phyloP scores from a whole-genome alignment of 2,888 invertebrate genomes.

The Drosophila sordidula region DNA sequence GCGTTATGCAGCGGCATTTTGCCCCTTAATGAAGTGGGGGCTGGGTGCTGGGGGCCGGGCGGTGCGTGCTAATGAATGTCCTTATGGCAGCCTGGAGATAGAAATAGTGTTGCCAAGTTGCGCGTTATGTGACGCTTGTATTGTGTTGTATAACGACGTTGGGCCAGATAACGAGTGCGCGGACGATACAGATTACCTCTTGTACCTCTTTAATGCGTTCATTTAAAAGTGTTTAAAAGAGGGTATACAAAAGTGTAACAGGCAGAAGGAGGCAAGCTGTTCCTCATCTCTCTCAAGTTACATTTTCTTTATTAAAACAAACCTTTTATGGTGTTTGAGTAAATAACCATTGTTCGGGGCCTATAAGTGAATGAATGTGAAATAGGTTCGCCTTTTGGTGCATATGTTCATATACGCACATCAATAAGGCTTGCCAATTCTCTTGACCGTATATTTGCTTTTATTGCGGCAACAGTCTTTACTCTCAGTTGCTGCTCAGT shows the following conservation, averaged over 20 bases:
- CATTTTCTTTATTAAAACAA: too few relatives aligned
- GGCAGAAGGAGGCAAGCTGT: neutral
- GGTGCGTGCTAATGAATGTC: slow-evolving; percentile 48
- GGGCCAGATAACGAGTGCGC: neutral
- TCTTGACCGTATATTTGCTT: too few relatives aligned
- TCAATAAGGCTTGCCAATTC: too few relatives aligned
- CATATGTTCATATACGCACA: too few relatives aligned
- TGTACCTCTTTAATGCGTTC: neutral
- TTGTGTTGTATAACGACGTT: neutral
- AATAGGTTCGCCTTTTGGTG: too few relatives aligned
- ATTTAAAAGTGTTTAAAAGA: neutral
- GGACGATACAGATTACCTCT: neutral
- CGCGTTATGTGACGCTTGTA: slow-evolving; percentile 8
- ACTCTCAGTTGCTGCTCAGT: too few relatives aligned
- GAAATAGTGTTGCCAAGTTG: slow-evolving; percentile 24
- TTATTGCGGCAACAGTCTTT: too few relatives aligned
- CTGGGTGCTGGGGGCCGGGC: neutral
- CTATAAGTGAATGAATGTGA: too few relatives aligned
- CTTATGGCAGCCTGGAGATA: slow-evolving; percentile 28
- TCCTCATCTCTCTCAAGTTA: too few relatives aligned
- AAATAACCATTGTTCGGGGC: too few relatives aligned
- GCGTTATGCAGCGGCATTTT: slow-evolving; percentile 68
- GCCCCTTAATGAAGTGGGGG: slow-evolving; percentile 11
- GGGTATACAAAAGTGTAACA: neutral
- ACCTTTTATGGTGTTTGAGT: too few relatives aligned